Conservation (phyloP, 2,888 invertebrate species). For the Eupithecia subfuscata region DNA sequence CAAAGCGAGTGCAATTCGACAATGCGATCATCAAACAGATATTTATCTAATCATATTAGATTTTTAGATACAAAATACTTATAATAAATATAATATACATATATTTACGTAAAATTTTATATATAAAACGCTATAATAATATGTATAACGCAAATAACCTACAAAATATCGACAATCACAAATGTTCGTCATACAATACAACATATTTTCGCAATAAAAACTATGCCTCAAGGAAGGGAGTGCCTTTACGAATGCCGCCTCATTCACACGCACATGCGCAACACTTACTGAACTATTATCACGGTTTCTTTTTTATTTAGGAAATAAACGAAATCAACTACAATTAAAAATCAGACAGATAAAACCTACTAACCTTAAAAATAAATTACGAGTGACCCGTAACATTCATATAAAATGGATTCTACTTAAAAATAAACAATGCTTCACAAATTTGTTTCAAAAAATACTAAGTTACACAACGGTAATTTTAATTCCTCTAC, state of each 20-base stretch:
- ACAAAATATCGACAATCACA: conserved; percentile 71
- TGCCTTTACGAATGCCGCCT: conserved; percentile 77
- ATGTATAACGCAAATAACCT: conserved; percentile 65
- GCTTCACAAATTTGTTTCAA: conserved; percentile 61
- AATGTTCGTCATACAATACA: conserved; percentile 65
- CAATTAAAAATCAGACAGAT: conserved; percentile 71
- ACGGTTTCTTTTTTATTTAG: conserved; percentile 74
- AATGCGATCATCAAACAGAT: conserved; percentile 48
- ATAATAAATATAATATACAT: conserved; percentile 46
- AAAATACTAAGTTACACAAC: conserved; percentile 56
- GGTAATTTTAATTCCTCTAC: conserved; percentile 56
- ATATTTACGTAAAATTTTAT: conserved; percentile 45
- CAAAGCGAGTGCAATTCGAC: conserved; percentile 48
- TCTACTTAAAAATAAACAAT: conserved; percentile 73
- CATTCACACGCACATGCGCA: conserved; percentile 67
- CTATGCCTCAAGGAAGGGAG: conserved; percentile 76
- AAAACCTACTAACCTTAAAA: conserved; percentile 81
- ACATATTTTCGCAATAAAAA: conserved; percentile 58
- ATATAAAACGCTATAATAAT: conserved; percentile 65
- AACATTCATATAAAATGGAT: conserved; percentile 69
- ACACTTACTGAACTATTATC: conserved; percentile 83
- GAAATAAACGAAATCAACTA: conserved; percentile 73
- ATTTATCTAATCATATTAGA: conserved; percentile 43
- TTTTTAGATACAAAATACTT: conserved; percentile 45
- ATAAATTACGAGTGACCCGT: conserved; percentile 78